Conservation (phyloP, 2,888 invertebrate genomes). For the Loripinus fragilis region DNA sequence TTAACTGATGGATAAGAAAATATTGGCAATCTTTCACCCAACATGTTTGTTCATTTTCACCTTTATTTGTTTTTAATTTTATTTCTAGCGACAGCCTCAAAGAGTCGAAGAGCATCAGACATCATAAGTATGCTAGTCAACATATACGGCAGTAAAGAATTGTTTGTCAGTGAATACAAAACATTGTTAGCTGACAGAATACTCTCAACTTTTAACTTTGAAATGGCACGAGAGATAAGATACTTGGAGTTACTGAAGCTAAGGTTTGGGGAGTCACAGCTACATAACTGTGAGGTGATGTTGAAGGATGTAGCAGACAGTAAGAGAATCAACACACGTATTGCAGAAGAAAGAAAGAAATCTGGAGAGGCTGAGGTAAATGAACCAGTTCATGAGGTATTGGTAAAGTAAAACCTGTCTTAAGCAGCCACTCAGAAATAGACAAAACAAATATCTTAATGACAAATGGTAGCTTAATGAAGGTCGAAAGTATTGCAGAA, state of each 20-base stretch:
- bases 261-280: conserved; percentile 95
- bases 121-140: conserved; percentile 99
- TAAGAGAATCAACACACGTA: conserved; percentile 92
- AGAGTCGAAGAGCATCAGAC: conserved; percentile 89
- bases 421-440: too few relatives aligned
- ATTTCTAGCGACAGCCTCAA: conserved; percentile 86
- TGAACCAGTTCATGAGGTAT: too few relatives aligned
- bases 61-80: not conserved
- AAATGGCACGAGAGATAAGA: conserved; percentile 87
- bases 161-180: conserved; percentile 99
- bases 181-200: conserved; percentile 93
- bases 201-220: conserved; percentile 89
- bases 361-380: conserved; percentile 60
- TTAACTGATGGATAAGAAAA: too few relatives aligned
- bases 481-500: too few relatives aligned
- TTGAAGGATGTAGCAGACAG: conserved; percentile 98
- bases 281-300: conserved; percentile 99
- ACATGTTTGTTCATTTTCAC: too few relatives aligned
- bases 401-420: too few relatives aligned
- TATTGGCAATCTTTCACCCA: too few relatives aligned
- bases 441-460: too few relatives aligned
- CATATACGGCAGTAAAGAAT: conserved; percentile 98
- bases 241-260: conserved; percentile 97
- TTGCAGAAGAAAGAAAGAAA: conserved; percentile 76
- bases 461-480: too few relatives aligned